Conservation (phyloP, 2,888 invertebrate genomes). For the Acronicta leporina region DNA sequence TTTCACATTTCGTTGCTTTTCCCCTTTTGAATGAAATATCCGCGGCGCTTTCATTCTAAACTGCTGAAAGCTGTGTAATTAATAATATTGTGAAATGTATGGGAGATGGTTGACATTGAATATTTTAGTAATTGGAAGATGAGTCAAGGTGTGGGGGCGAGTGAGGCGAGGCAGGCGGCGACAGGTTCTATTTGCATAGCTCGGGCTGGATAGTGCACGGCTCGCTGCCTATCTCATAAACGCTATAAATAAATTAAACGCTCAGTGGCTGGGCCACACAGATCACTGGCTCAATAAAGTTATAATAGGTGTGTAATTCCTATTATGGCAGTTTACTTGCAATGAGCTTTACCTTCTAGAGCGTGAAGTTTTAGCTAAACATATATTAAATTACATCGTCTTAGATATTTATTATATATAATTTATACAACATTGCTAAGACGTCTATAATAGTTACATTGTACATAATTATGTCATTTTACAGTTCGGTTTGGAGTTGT, state of each 20-base stretch:
- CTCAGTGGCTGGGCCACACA: conserved; percentile 53
- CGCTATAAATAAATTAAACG: conserved; percentile 63
- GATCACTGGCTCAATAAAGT: conserved; percentile 59
- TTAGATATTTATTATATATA: conserved; percentile 30
- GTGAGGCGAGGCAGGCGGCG: conserved; percentile 53
- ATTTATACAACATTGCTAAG: conserved; percentile 21
- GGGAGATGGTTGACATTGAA: conserved; percentile 45
- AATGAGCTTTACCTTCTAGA: conserved; percentile 42
- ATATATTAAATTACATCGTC: conserved; percentile 31
- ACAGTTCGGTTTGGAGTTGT: not conserved
- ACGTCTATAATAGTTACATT: conserved; percentile 17
- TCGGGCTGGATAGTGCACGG: conserved; percentile 58
- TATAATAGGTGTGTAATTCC: conserved; percentile 52
- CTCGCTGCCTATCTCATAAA: conserved; percentile 59
- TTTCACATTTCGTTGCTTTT: conserved; percentile 22
- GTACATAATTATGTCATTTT: conserved; percentile 28
- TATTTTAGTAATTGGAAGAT: conserved; percentile 52
- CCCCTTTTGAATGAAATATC: conserved; percentile 31
- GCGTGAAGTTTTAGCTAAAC: conserved; percentile 30
- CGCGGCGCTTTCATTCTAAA: conserved; percentile 8
- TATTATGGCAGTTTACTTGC: conserved; percentile 35
- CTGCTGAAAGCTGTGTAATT: conserved; percentile 22
- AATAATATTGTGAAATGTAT: conserved; percentile 32
- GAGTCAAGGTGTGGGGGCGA: conserved; percentile 62
- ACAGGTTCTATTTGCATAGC: conserved; percentile 71